phyloP scores from a whole-genome alignment of 2,113 vertebrate species.

The Zeus faber region DNA sequence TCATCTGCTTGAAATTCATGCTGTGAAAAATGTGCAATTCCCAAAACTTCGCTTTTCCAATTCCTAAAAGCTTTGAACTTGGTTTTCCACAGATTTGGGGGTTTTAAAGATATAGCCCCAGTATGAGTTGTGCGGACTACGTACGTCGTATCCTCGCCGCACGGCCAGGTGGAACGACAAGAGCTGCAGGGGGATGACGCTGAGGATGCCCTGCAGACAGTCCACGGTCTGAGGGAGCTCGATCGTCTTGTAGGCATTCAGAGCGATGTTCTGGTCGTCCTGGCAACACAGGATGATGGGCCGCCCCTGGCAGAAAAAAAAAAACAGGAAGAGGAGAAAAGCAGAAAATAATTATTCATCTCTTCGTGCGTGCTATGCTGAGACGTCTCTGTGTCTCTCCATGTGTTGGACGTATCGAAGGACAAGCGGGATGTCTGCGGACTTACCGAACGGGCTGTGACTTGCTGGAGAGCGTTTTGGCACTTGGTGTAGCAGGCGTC shows the following conservation, averaged over 20 bases:
- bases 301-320: constrained; percentile 77
- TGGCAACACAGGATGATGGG: constrained; percentile 91
- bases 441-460: constrained; percentile 89
- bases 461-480: constrained; percentile 93
- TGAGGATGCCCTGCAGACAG: constrained; percentile 93
- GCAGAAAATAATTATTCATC: too few species aligned
- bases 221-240: constrained; percentile 91
- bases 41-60: too few species aligned
- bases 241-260: constrained; percentile 87
- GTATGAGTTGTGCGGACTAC: constrained; percentile 58
- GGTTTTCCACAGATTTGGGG: too few species aligned
- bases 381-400: constrained; percentile 1
- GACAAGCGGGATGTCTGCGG: neutral
- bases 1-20: too few species aligned
- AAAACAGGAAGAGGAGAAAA: neutral
- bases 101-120: too few species aligned
- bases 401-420: neutral
- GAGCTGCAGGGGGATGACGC: constrained; percentile 91
- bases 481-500: constrained; percentile 92
- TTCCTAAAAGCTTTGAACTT: too few species aligned
- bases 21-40: too few species aligned
- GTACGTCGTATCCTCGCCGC: constrained; percentile 91
- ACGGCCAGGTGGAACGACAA: constrained; percentile 96
- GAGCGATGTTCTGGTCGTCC: constrained; percentile 84
- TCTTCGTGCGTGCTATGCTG: too few species aligned